Base-by-base conservation (phyloP, 1,140 invertebrate genomes). In the Palaemon carinicauda region DNA sequence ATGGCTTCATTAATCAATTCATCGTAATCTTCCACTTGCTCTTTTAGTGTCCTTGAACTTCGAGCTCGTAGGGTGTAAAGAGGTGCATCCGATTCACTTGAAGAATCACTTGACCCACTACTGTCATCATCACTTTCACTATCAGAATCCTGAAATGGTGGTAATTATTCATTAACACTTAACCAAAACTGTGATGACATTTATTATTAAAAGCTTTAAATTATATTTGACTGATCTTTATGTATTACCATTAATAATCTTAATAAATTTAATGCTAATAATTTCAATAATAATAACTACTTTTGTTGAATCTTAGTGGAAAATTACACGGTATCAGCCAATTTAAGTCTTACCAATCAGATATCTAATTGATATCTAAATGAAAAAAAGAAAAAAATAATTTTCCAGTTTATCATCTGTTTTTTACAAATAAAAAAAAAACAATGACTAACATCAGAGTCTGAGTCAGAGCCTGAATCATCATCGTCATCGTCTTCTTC, bases 1-100 rank as follows among this genome's bases (percentile, higher is more conserved):
- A 98, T 96, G 17, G 97, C 97, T 73, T 96, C 96, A 90, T 97
- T 96, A 71, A 98, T 98, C 89, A 98, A 94, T 21, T 98, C 95
- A 91, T 98, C 97, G 91, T 96, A 99, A 91, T 98, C 97, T 90
- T 97, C 96, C 89, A 97, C 96, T 78, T 94, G 94, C 90, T 98
- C 97, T 89, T 95, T 97, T 69, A 96, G 94, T 27, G 95, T 95
- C 73, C 94, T 93, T 90, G 94, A 93, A 17, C 95, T 92, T 24
- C 96, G 93, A 90, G 96, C 95, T 10, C 96, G 93, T 88, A 97
- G 91, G 89, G 96, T 94, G 92, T 97, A 97, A 82, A 97, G 95
- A 0, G 95, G 96, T 88, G 95, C 96, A 21, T 87, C 80, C 24
- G 82, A 87, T 29, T 88, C 87, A 31, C 90, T 90, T 9, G 91